A percentile compares a stretch with the other conserved stretches of the same genome.
Conservation (phyloP, 2,113 vertebrate genomes). For the Narcine bancroftii region DNA sequence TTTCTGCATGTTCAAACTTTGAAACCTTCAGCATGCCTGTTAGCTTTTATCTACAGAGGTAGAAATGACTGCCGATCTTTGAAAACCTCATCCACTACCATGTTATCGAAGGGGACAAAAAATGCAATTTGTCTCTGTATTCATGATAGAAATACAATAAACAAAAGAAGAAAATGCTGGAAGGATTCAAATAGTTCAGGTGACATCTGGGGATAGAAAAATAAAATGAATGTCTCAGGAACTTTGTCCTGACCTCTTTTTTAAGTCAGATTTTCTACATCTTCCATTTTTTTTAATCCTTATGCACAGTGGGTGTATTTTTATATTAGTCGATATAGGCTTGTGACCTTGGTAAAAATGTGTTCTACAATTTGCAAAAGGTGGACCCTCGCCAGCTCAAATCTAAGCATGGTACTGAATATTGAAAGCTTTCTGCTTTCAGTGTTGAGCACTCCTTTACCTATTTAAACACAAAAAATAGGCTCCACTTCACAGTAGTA, state of each 20-base stretch:
- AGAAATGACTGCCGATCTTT: background rate
- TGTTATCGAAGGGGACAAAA: background rate
- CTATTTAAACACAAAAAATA: background rate
- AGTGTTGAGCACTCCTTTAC: background rate
- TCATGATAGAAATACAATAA: background rate
- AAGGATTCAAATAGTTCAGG: too few relatives aligned
- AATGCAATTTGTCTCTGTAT: background rate
- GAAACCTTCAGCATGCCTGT: background rate
- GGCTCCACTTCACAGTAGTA: background rate
- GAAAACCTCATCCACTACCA: background rate
- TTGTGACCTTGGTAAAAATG: constrained; percentile 21
- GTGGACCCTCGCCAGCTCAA: background rate
- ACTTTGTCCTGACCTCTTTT: too few relatives aligned
- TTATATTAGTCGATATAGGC: constrained; percentile 36
- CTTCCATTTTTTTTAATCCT: too few relatives aligned
- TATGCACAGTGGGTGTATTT: too few relatives aligned
- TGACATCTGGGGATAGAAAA: too few relatives aligned
- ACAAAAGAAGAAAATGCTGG: too few relatives aligned
- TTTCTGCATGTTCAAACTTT: background rate
- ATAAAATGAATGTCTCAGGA: too few relatives aligned
- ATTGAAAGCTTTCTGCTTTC: background rate
- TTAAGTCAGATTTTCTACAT: too few relatives aligned
- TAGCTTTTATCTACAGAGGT: background rate
- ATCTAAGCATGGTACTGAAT: background rate
- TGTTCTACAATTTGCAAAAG: constrained; percentile 36